Percentiles rank a stretch among this genome's conserved stretches.
Evolutionary conservation across 2,888 invertebrate species (phyloP).

Genomic region (Antitype chi): DNA sequence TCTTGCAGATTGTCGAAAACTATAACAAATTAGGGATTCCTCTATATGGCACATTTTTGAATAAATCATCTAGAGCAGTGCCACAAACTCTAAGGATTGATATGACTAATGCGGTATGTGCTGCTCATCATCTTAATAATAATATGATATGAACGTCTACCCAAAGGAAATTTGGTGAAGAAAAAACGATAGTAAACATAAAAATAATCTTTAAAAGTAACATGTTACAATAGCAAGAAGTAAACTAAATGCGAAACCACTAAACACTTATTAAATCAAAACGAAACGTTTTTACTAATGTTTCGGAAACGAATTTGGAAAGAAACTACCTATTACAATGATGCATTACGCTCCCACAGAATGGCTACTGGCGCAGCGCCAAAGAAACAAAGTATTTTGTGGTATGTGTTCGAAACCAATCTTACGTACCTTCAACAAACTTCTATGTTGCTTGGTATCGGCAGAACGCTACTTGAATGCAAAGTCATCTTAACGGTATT

Average conservation of each 20-base stretch:
- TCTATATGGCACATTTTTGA: neutral
- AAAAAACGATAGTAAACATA: neutral
- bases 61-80: neutral
- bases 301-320: conserved; percentile 61
- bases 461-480: neutral
- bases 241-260: conserved; percentile 11
- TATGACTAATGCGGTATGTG: neutral
- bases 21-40: neutral
- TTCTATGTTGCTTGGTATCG: conserved; percentile 12
- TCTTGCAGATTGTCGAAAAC: neutral
- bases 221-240: neutral
- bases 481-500: conserved; percentile 32
- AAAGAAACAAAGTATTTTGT: conserved; percentile 58
- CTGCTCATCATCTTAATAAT: neutral
- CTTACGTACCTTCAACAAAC: conserved; percentile 17
- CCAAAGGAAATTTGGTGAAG: neutral
- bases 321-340: conserved; percentile 69
- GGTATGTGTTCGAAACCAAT: conserved; percentile 48
- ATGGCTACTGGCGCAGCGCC: conserved; percentile 64
- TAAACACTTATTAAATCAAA: conserved; percentile 42
- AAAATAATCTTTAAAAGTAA: neutral
- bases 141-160: neutral
- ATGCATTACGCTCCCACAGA: conserved; percentile 69
- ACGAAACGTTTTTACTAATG: conserved; percentile 26
- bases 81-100: neutral